Evolutionary conservation across 2,797 vertebrate species (phyloP), one percentile per base, ranked within the genome.

Genomic region (Aratinga solstitialis): DNA sequence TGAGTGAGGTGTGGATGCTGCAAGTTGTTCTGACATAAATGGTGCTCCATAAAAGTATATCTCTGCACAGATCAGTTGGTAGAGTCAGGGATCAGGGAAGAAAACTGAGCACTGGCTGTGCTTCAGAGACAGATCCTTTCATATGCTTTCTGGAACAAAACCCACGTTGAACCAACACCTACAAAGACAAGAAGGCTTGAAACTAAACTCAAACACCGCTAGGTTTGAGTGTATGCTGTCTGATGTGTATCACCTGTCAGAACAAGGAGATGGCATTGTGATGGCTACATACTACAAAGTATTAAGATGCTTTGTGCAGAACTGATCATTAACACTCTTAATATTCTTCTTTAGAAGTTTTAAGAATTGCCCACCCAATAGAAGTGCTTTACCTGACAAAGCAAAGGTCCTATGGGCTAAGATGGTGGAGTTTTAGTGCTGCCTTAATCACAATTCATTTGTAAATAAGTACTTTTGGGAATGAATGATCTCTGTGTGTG

Each of bases 141-240:
- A 7, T 42, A 16, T 71, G 48, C 59, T 50, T 81, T 90, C 63
- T 87, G 63, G 34, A 90, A 73, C n/a, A 71, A 80, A 84, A 62
- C 6, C 4, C 15, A 10, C 2, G 1, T 67, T 88, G 45, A 69
- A 58, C 42, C 4, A 3, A 24, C 43, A 73, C 53, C 68, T 91
- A 38, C 71, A 32, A 45, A 86, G 50, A 42, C 1, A 5, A 67
- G 51, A 59, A 51, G 47, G n/a, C 67, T 74, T 84, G 74, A 84
- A 91, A 54, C 36, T 36, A 43, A 91, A 45, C 27, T 69, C 9
- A 77, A 93, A 42, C 42, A 36, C 54, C 27, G 4, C n/a, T 71
- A 14, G 29, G 15, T 45, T 22, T 84, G 65, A 32, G 24, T 0
- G 0, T 51, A 13, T 5, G 8, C 30, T 6, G 3, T 68, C 45